phyloP scores from a whole-genome alignment of 64 coral and sea anemone genomes.

The Montipora capricornis region DNA sequence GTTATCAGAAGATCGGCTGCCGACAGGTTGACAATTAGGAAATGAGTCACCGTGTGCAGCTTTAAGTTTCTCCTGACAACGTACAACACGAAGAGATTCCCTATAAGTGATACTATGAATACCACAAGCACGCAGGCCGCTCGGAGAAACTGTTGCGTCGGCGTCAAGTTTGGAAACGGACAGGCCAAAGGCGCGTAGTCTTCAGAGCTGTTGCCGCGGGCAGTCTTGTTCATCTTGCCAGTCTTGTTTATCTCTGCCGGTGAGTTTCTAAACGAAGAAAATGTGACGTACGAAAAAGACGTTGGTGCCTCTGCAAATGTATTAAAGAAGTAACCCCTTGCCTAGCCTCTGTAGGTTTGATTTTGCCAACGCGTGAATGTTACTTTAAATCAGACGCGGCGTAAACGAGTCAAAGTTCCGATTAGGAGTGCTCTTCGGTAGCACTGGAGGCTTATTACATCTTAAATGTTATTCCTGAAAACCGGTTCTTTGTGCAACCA shows the following conservation, averaged over 20 bases:
- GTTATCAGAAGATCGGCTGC: slow-evolving; percentile 55
- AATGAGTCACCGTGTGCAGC: slow-evolving; percentile 44
- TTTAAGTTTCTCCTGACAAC: slow-evolving; percentile 25
- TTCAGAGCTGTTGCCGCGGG: not conserved
- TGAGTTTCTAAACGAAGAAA: not conserved
- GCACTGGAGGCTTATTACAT: too few species aligned
- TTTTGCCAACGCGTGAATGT: too few species aligned
- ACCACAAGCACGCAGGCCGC: slow-evolving; percentile 4
- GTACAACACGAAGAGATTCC: slow-evolving; percentile 26
- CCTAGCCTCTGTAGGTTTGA: too few species aligned
- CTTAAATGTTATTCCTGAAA: not conserved
- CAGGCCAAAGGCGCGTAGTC: not conserved
- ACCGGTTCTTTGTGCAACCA: not conserved
- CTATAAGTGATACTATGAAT: not conserved
- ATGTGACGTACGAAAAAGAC: not conserved
- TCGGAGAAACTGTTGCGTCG: not conserved
- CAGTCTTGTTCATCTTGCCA: slow-evolving; percentile 6
- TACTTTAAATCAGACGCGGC: too few species aligned
- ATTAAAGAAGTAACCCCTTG: too few species aligned
- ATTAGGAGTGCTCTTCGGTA: too few species aligned
- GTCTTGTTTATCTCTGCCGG: not conserved
- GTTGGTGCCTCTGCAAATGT: too few species aligned
- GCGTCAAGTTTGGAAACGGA: not conserved
- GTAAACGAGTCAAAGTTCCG: too few species aligned
- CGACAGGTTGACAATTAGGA: slow-evolving; percentile 50